Percentiles rank a stretch among this genome's conserved stretches.
These are phyloP conservation scores for Alaudala cheleensis DNA, from an alignment of 2,113 vertebrate species.

Conservation along the genomic window DNA sequence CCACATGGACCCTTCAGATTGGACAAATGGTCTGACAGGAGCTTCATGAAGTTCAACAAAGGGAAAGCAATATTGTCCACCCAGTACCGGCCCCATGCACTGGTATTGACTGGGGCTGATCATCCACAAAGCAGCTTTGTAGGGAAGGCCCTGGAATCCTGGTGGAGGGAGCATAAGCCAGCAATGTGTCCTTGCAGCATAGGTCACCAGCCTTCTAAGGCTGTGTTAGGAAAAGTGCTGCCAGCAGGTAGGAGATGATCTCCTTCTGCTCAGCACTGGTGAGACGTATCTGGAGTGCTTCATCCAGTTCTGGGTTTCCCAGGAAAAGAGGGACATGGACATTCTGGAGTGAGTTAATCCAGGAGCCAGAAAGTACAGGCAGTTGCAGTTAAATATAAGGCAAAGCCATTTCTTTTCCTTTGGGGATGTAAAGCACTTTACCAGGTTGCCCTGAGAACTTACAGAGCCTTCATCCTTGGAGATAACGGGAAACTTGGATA, in stretches of 20 bases:
- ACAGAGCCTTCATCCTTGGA: neutral
- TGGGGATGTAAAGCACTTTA: neutral
- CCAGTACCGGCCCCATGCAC: rapidly evolving
- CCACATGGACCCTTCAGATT: neutral
- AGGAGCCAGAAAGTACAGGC: neutral
- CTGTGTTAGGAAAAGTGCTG: neutral
- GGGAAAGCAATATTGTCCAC: neutral
- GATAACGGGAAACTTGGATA: rapidly evolving
- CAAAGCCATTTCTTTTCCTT: neutral
- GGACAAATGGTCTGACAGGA: neutral
- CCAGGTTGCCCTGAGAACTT: neutral
- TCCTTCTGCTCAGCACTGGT: neutral
- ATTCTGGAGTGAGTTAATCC: neutral
- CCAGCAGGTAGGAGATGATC: neutral
- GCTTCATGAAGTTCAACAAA: neutral
- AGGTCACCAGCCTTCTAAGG: neutral
- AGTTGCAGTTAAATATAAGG: neutral
- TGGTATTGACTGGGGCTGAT: neutral
- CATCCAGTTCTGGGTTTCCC: neutral
- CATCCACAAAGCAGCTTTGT: neutral
- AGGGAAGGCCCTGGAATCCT: neutral
- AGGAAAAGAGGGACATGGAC: neutral
- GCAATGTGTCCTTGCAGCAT: neutral
- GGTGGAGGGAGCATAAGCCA: neutral
- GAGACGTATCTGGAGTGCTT: neutral